These are phyloP conservation scores for Hylaeus volcanicus DNA, from an alignment of 1,140 invertebrate genomes.

Conservation along the genomic window DNA sequence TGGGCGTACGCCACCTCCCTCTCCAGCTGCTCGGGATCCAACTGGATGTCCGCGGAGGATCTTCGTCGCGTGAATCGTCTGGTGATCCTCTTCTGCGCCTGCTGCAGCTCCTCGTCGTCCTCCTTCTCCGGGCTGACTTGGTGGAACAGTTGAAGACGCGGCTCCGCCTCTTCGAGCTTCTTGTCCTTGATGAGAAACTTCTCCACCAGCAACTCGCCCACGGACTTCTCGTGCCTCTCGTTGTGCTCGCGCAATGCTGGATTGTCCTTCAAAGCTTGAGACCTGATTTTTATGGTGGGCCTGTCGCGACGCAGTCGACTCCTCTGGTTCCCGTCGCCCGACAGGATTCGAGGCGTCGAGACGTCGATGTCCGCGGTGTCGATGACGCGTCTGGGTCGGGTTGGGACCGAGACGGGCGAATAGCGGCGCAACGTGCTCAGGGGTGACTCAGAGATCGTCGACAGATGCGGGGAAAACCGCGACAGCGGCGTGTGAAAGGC, in stretches of 20 bases:
- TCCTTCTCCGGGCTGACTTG: conserved; percentile 64
- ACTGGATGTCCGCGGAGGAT: conserved; percentile 72
- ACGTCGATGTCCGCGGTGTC: conserved; percentile 93
- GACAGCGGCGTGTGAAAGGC: conserved; percentile 79
- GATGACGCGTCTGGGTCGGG: conserved; percentile 83
- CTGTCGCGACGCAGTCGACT: conserved; percentile 70
- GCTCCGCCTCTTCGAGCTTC: conserved; percentile 74
- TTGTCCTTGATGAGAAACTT: conserved; percentile 88
- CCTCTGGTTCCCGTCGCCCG: conserved; percentile 57
- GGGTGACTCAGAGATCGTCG: conserved; percentile 86
- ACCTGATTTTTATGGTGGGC: conserved; percentile 77
- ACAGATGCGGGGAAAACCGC: conserved; percentile 86
- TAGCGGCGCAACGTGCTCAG: conserved; percentile 71
- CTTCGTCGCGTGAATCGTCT: conserved; percentile 73
- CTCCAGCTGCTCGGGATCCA: conserved; percentile 74
- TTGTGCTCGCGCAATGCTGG: conserved; percentile 75
- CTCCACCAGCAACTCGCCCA: conserved; percentile 87
- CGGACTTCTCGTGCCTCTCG: conserved; percentile 82
- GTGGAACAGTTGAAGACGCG: conserved; percentile 58
- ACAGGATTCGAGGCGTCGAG: conserved; percentile 80
- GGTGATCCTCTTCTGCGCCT: conserved; percentile 69
- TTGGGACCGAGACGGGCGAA: conserved; percentile 56
- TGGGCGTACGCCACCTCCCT: conserved; percentile 72
- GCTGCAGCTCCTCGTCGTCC: conserved; percentile 41
- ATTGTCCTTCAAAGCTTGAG: conserved; percentile 79